Base-by-base conservation (phyloP, 92 coral and sea anemone species). In the Plumapathes pennacea region DNA sequence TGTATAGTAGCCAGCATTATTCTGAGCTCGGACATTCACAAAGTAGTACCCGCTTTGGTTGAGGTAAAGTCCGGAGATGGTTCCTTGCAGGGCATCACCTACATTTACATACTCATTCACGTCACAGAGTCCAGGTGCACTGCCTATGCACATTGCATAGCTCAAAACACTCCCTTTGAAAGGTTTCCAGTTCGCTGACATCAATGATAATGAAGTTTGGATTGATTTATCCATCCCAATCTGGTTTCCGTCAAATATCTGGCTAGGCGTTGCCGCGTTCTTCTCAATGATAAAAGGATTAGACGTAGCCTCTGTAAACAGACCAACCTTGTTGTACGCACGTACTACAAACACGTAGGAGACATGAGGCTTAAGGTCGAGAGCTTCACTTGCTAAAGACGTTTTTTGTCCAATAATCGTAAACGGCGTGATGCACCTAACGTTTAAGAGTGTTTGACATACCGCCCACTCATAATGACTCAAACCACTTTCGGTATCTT, bases 171-270 rank as follows among this genome's bases (percentile, higher is more conserved):
- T 60, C 20, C 97, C 77, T 32, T 68, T 84, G 59, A 92, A 92
- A 37, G 94, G 89, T 15, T 86, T 72, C 98, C 98, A 92, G 76
- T 73, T 92, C 15, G 82, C 94, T 12, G 86, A 72, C 10, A 89
- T 68, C 20, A 83, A 73, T n/a, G 46, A 25, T 4, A 79, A 39
- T 22, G 98, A 92, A 56, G 89, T 84, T 52, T 92, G 98, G 5
- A 80, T 69, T 1, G 29, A 45, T 26, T 58, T 23, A 54, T 92
- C 98, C 30, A 20, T 59, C 9, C 32, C 48, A 17, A 42, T 41
- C 7, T 28, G 50, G 9, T 32, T 25, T 1, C 98, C 98, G 46
- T 92, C 98, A 64, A 84, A 72, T 1, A 88, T 94, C 29, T 54
- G 54, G 0, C 96, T 89, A 10, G 89, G 64, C 21, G 41, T 64